Evolutionary conservation across 2,888 invertebrate genomes (phyloP).

Genomic region (Cryptophagus acutangulus): DNA sequence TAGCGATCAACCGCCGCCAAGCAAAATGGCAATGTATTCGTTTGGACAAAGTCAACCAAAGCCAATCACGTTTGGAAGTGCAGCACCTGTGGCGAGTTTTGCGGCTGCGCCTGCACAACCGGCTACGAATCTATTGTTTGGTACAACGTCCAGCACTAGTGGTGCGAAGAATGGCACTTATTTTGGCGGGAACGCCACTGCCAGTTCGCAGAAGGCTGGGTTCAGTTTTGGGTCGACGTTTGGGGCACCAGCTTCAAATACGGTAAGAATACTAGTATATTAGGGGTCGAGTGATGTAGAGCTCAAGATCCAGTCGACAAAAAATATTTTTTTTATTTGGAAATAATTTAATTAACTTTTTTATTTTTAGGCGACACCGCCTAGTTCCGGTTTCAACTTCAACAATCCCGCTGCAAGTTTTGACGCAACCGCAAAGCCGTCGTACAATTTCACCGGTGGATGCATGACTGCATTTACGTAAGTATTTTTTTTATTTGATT

Average conservation of each 20-base stretch:
- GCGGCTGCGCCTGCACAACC: not conserved
- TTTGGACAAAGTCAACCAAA: not conserved
- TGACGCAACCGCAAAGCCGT: constrained; percentile 47
- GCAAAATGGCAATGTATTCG: constrained; percentile 7
- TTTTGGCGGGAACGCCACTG: constrained; percentile 21
- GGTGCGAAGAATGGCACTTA: constrained; percentile 27
- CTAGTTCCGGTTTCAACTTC: constrained; percentile 36
- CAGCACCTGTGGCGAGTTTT: not conserved
- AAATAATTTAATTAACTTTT: not conserved
- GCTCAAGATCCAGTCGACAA: no score
- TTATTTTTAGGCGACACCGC: constrained; percentile 12
- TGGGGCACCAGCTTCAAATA: constrained; percentile 27
- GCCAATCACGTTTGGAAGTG: not conserved
- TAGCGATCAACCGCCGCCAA: constrained; percentile 7
- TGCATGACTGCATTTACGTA: constrained; percentile 49
- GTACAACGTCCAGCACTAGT: not conserved
- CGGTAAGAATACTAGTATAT: constrained; percentile 33
- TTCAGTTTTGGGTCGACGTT: constrained; percentile 40
- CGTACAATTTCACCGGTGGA: constrained; percentile 52
- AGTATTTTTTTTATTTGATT: constrained; percentile 24
- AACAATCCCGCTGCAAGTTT: constrained; percentile 40
- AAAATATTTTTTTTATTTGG: constrained; percentile 16
- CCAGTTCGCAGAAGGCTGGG: constrained; percentile 32
- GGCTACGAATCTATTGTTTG: not conserved
- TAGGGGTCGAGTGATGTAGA: constrained; percentile 1